A percentile compares a stretch with the other conserved stretches of the same genome.
Evolutionary conservation across 2,888 invertebrate genomes (phyloP).

Genomic region (Drosophila formosana): DNA sequence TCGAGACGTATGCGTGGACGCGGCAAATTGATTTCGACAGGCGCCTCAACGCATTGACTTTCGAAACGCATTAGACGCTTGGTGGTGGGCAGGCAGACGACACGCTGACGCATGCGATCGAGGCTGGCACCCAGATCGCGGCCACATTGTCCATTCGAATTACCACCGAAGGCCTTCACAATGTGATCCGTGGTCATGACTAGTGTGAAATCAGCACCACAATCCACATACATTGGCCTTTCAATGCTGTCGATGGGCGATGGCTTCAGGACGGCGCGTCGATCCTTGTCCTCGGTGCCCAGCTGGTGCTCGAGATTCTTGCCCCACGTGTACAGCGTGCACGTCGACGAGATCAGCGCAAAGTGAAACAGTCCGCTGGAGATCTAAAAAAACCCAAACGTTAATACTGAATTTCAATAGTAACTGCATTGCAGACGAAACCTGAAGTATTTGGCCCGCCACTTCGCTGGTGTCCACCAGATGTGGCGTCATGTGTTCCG

Average conservation of each 20-base stretch:
- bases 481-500: conserved; percentile 87
- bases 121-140: conserved; percentile 82
- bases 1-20: conserved; percentile 83
- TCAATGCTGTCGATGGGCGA: conserved; percentile 83
- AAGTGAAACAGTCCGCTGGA: conserved; percentile 94
- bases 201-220: conserved; percentile 85
- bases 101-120: conserved; percentile 83
- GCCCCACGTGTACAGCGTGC: conserved; percentile 93
- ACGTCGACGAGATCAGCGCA: conserved; percentile 89
- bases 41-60: conserved; percentile 84
- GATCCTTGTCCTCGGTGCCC: conserved; percentile 86
- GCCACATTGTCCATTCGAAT: conserved; percentile 85
- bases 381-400: conserved; percentile 78
- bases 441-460: conserved; percentile 88
- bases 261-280: conserved; percentile 82
- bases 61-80: conserved; percentile 85
- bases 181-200: conserved; percentile 84
- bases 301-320: conserved; percentile 96
- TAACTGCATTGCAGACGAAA: conserved; percentile 67
- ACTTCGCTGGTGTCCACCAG: conserved; percentile 88
- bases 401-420: not conserved
- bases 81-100: conserved; percentile 84
- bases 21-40: conserved; percentile 84
- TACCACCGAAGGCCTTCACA: conserved; percentile 85
- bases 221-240: conserved; percentile 84